Evolutionary conservation across 2,888 invertebrate genomes (phyloP), one percentile per base, ranked within the genome.

Genomic region (Asteroscopus sphinx): DNA sequence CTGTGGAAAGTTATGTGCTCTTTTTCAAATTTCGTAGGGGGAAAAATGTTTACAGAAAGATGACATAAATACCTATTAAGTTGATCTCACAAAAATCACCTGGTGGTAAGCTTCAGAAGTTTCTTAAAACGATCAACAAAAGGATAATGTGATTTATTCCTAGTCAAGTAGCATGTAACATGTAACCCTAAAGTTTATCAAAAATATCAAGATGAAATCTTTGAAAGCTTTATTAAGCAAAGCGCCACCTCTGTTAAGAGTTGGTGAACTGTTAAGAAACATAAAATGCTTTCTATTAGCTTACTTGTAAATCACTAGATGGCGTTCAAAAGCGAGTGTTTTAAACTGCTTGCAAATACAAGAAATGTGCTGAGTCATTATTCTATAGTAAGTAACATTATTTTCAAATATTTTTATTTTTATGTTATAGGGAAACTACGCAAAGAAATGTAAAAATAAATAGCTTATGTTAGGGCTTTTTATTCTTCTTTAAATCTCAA

Each of bases 181-280:
- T n/a, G 21, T 6, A 2, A 21, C 4, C 21, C 21, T 3, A 6
- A 6, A 21, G 21, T 6, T 21, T 21, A 4, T 6, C 21, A 21
- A 6, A 6, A 21, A 21, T 4, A 21, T 21, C 4, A 21, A 21
- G 3, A 21, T 21, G 16, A 30, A 9, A 16, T 6, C 2, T 15
- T 11, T 17, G 0, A 9, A 1, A 37, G 0, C 6, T 37, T 13
- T 0, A 0, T 11, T 12, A 0, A 1, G n/a, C 8, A 30, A 9
- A 66, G 37, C 37, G 61, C 35, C 46, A 66, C 47, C 66, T 66
- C 8, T 37, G 15, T 35, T 51, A 1, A 3, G n/a, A 39, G 5
- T n/a, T n/a, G 9, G 0, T 21, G 5, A 5, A 35, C 9, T n/a
- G 21, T 6, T n/a, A n/a, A n/a, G n/a, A n/a, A n/a, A n/a, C n/a